Evolutionary conservation across 2,888 invertebrate genomes (phyloP).

Genomic region (Criorhina ranunculi): DNA sequence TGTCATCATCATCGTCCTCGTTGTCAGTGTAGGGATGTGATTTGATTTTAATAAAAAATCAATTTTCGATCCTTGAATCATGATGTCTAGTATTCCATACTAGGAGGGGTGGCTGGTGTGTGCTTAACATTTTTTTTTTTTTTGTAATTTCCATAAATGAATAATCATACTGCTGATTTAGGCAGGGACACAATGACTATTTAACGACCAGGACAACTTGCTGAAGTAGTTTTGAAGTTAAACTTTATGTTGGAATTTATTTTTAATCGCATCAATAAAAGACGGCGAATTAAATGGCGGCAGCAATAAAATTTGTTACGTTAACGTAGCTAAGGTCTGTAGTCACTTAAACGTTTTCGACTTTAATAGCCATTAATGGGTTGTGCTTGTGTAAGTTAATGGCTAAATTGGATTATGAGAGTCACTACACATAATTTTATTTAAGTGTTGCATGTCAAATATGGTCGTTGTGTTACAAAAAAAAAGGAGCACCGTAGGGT

Average conservation of each 20-base stretch:
- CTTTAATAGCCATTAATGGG: constrained; percentile 22
- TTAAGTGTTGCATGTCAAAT: constrained; percentile 11
- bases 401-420: background rate
- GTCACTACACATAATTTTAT: constrained; percentile 14
- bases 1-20: constrained; percentile 21
- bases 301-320: constrained; percentile 28
- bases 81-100: constrained; percentile 2
- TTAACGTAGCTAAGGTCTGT: constrained; percentile 9
- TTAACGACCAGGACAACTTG: constrained; percentile 15
- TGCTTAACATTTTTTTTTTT: constrained; percentile 17
- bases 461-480: background rate
- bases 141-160: constrained; percentile 56
- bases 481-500: too few relatives aligned
- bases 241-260: constrained; percentile 10
- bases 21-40: constrained; percentile 48
- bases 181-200: constrained; percentile 28
- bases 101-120: background rate
- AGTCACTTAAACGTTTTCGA: constrained; percentile 19
- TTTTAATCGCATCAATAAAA: constrained; percentile 37
- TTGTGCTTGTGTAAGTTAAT: constrained; percentile 19
- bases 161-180: constrained; percentile 24
- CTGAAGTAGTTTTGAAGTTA: constrained; percentile 17
- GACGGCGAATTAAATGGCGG: constrained; percentile 1
- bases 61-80: constrained; percentile 58
- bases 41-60: constrained; percentile 73